Conservation (phyloP, 2,888 invertebrate species). For the Chaetoderma sp. region DNA sequence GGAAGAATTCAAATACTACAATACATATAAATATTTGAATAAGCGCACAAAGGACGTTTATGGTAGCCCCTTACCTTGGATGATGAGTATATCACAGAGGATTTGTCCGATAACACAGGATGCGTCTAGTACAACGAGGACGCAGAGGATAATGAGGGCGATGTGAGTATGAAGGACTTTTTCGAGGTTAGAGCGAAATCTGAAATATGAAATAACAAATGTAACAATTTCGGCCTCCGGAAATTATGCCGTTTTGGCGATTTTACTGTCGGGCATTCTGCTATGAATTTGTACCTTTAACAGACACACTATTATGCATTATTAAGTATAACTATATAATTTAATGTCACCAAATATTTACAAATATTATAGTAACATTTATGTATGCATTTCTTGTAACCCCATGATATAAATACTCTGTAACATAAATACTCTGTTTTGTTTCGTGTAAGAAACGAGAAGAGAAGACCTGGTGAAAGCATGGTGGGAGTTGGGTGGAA, state of each 20-base stretch:
- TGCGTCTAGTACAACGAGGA: constrained; percentile 52
- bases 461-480: no score
- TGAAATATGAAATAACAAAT: constrained; percentile 33
- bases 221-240: background rate
- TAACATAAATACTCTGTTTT: background rate
- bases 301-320: no score
- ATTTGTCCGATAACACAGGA: constrained; percentile 54
- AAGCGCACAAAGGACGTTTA: no score
- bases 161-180: constrained; percentile 54
- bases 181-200: constrained; percentile 49
- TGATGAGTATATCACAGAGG: constrained; percentile 58
- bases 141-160: constrained; percentile 51
- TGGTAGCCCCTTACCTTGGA: constrained; percentile 52
- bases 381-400: no score
- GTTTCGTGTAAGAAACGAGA: no score
- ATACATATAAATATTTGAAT: no score
- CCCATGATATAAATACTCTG: no score
- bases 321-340: no score
- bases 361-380: background rate
- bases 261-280: no score
- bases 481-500: background rate
- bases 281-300: background rate
- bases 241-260: no score
- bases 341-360: no score
- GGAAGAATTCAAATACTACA: no score